Percentiles rank a stretch among this genome's conserved stretches.
Conservation (phyloP, 2,113 vertebrate species). For the Datnioides undecimradiatus region DNA sequence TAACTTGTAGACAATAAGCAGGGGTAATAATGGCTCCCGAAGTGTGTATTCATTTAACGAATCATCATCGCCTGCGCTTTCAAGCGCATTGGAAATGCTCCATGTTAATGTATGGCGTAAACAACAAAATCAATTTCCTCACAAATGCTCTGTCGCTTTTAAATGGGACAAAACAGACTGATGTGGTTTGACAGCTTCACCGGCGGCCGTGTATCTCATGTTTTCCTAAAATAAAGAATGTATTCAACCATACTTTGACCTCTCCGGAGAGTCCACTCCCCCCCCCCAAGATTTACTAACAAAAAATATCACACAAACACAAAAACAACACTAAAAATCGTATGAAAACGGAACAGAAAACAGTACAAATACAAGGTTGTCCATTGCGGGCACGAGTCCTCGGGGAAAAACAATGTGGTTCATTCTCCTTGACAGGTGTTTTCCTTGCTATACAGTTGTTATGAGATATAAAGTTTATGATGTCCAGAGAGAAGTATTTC, state of each 20-base stretch:
- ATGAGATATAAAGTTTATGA: slow-evolving; percentile 8
- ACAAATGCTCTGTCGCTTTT: background rate
- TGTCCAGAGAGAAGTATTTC: slow-evolving; percentile 18
- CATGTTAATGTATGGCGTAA: background rate
- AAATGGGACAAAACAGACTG: background rate
- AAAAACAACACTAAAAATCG: background rate
- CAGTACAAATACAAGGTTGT: background rate
- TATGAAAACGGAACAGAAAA: background rate
- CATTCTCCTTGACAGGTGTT: background rate
- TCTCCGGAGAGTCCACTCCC: background rate
- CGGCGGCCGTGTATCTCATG: background rate
- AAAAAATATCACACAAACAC: too few relatives aligned
- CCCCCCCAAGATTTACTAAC: background rate
- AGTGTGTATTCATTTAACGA: slow-evolving; percentile 4
- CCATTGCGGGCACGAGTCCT: background rate
- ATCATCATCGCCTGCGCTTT: slow-evolving; percentile 2
- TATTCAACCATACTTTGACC: background rate
- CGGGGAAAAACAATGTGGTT: background rate
- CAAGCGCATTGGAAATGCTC: background rate
- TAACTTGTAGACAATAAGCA: slow-evolving; percentile 12
- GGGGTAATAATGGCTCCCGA: background rate
- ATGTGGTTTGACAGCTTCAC: background rate
- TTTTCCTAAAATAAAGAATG: background rate
- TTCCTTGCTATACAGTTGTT: slow-evolving; percentile 3
- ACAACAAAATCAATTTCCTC: background rate